Evolutionary conservation across 2,797 vertebrate species (phyloP).

Genomic region (Gallirallus australis): DNA sequence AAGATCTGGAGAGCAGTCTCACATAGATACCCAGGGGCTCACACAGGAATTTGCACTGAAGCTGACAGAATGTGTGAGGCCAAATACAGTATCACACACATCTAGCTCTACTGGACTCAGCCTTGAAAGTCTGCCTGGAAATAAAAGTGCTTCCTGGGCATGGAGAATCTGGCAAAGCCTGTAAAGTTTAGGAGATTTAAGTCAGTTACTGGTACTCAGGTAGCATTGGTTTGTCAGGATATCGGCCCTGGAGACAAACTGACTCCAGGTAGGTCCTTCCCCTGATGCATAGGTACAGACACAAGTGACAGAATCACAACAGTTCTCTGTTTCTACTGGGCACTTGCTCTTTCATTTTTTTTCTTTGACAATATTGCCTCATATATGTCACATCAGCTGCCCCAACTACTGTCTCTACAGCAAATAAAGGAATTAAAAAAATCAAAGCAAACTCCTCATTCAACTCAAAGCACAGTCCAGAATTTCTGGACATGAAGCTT

Average conservation of each 20-base stretch:
- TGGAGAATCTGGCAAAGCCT: neutral
- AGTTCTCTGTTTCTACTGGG: neutral
- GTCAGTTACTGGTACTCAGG: neutral
- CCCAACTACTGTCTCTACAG: neutral
- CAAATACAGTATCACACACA: neutral
- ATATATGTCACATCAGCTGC: neutral
- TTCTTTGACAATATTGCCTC: neutral
- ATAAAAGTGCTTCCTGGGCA: neutral
- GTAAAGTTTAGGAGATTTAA: neutral
- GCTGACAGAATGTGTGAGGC: neutral
- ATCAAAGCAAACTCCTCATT: neutral
- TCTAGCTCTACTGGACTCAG: neutral
- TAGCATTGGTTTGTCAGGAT: neutral
- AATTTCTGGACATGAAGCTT: neutral
- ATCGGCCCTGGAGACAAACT: neutral
- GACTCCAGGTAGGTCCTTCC: neutral
- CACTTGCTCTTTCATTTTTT: neutral
- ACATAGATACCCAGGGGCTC: neutral
- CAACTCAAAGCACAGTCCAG: neutral
- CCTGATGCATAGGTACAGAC: neutral
- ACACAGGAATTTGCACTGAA: neutral
- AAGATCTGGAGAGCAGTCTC: neutral
- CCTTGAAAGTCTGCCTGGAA: neutral
- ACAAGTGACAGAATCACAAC: neutral
- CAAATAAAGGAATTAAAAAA: neutral